Percentiles rank a stretch among this genome's conserved stretches.
Conservation (phyloP, 35 echinoderm and acorn worm genomes). For the Heliocidaris tuberculata region DNA sequence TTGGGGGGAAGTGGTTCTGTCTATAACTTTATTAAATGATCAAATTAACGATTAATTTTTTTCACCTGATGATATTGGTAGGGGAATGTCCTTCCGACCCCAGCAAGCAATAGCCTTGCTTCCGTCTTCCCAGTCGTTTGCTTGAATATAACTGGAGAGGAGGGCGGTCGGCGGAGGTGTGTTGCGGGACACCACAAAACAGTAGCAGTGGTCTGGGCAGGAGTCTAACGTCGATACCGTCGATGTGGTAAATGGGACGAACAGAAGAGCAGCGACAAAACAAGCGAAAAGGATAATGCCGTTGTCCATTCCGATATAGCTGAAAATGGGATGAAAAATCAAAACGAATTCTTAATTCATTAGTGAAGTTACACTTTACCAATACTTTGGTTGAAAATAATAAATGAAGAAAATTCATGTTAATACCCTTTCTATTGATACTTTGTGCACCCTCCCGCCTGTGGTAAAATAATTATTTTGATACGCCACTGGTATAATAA, state of each 20-base stretch:
- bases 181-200: conserved; percentile 32
- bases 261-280: background rate
- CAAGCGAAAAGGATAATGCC: background rate
- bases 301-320: background rate
- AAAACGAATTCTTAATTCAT: too few species aligned
- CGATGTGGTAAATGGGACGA: background rate
- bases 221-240: conserved; percentile 16
- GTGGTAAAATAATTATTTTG: too few species aligned
- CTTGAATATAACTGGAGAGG: conserved; percentile 18
- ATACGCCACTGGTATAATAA: too few species aligned
- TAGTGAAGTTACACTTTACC: too few species aligned
- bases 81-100: conserved; percentile 1
- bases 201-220: conserved; percentile 39
- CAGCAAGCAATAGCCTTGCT: conserved; percentile 44
- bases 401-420: too few species aligned
- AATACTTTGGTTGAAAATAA: too few species aligned
- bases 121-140: conserved; percentile 33
- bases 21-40: too few species aligned
- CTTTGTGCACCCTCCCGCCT: too few species aligned
- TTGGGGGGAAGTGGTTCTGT: too few species aligned
- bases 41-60: background rate
- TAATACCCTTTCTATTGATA: too few species aligned
- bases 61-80: background rate
- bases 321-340: background rate
- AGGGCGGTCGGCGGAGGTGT: conserved; percentile 18